These are phyloP conservation scores for Ephydatia muelleri DNA, from an alignment of 37 sponge, comb jelly and placozoan species.

Conservation along the genomic window DNA sequence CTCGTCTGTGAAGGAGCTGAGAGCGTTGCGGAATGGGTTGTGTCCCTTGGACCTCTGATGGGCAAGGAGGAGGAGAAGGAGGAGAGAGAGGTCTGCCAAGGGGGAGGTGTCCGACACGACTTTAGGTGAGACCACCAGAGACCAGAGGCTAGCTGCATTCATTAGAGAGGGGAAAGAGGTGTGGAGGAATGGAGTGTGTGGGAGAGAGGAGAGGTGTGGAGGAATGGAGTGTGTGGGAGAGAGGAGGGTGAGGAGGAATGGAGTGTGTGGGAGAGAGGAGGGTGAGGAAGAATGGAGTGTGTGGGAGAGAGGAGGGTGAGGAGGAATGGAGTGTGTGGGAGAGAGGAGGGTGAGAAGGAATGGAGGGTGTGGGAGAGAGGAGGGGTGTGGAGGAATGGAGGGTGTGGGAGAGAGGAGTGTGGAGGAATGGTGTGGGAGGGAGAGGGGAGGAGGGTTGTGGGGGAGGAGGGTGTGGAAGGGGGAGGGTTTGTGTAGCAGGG, in stretches of 20 bases:
- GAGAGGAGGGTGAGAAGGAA: too few relatives aligned
- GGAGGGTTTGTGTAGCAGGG: too few relatives aligned
- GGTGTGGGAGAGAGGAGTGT: too few relatives aligned
- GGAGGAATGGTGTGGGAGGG: too few relatives aligned
- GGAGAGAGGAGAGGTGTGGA: slow-evolving; percentile 17
- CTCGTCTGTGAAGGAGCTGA: slow-evolving; percentile 63
- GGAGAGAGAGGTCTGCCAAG: slow-evolving; percentile 70
- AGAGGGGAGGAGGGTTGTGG: not conserved
- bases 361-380: not conserved
- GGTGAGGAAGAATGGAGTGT: slow-evolving; percentile 17
- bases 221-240: slow-evolving; percentile 36
- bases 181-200: not conserved
- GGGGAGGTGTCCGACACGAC: slow-evolving; percentile 33
- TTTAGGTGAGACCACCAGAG: slow-evolving; percentile 23
- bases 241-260: slow-evolving; percentile 53
- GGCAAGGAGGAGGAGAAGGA: slow-evolving; percentile 69
- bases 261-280: slow-evolving; percentile 47
- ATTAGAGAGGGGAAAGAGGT: not conserved
- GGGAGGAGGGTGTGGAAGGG: too few relatives aligned
- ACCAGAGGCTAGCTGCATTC: slow-evolving; percentile 83
- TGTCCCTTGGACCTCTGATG: slow-evolving; percentile 43
- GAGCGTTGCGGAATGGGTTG: slow-evolving; percentile 67
- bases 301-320: not conserved
- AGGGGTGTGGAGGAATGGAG: not conserved
- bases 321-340: not conserved